These are phyloP conservation scores for Menidia menidia DNA, from an alignment of 2,797 vertebrate genomes.

Conservation along the genomic window DNA sequence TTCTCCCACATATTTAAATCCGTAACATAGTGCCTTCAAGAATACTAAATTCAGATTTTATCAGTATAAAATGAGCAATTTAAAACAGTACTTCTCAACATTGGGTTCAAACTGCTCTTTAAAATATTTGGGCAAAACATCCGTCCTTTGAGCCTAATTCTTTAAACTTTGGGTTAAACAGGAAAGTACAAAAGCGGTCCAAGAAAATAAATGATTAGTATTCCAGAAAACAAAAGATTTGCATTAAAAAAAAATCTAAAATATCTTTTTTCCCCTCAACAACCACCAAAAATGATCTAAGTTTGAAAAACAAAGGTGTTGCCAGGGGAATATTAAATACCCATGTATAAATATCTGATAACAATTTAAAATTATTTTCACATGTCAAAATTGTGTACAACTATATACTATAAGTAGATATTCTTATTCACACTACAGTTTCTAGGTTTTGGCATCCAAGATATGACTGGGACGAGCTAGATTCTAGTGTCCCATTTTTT, in stretches of 20 bases:
- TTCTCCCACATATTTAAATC: too few relatives aligned
- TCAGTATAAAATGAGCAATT: background rate
- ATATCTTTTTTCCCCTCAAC: too few relatives aligned
- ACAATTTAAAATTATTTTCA: background rate
- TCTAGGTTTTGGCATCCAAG: background rate
- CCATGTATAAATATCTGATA: background rate
- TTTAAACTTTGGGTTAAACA: background rate
- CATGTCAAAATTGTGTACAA: background rate
- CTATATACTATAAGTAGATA: background rate
- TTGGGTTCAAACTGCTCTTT: background rate
- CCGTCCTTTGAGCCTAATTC: background rate
- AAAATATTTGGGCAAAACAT: background rate
- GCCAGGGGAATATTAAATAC: background rate
- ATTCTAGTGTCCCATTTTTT: constrained; percentile 5
- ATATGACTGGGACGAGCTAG: constrained; percentile 1
- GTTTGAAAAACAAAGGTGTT: too few relatives aligned
- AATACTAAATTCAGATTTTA: background rate
- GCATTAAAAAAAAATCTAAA: too few relatives aligned
- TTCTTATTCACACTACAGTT: background rate
- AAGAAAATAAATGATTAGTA: background rate
- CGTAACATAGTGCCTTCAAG: background rate
- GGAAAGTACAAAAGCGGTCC: constrained; percentile 4
- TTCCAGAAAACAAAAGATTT: too few relatives aligned
- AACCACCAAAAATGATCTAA: too few relatives aligned
- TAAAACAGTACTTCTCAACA: background rate